These are phyloP conservation scores for Atta texana DNA, from an alignment of 1,140 invertebrate genomes.

Conservation along the genomic window DNA sequence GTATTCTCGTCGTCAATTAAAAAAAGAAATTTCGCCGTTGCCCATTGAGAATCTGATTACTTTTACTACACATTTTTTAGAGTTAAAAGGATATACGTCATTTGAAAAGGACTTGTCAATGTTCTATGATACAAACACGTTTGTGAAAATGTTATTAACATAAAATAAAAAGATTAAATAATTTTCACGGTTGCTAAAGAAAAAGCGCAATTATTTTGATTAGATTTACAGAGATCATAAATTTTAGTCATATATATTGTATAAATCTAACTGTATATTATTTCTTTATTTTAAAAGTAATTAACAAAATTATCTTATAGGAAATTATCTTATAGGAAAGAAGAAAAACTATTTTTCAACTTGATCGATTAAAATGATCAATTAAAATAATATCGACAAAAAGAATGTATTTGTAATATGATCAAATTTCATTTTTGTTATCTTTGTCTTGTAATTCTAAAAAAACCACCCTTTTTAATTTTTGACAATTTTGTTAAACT, in stretches of 20 bases:
- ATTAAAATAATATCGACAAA: too few species aligned
- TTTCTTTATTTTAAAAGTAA: too few species aligned
- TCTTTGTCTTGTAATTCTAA: too few species aligned
- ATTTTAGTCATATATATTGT: neutral
- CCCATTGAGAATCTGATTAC: constrained; percentile 62
- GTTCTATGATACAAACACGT: neutral
- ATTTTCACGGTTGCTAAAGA: neutral
- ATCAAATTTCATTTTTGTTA: too few species aligned
- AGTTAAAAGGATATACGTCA: neutral
- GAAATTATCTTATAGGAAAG: too few species aligned
- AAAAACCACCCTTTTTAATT: too few species aligned
- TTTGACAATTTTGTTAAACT: too few species aligned
- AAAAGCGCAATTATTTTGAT: neutral
- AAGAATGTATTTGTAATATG: too few species aligned
- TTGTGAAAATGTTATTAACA: neutral
- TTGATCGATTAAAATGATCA: too few species aligned
- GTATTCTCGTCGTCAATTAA: constrained; percentile 26
- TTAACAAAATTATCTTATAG: too few species aligned
- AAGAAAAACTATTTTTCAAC: too few species aligned
- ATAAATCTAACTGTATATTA: too few species aligned
- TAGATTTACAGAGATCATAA: neutral
- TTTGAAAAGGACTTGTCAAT: neutral
- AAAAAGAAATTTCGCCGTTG: constrained; percentile 50
- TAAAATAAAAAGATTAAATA: neutral
- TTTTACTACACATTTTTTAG: constrained; percentile 41